phyloP scores from a whole-genome alignment of 1,140 invertebrate species.

The Hylaeus anthracinus region DNA sequence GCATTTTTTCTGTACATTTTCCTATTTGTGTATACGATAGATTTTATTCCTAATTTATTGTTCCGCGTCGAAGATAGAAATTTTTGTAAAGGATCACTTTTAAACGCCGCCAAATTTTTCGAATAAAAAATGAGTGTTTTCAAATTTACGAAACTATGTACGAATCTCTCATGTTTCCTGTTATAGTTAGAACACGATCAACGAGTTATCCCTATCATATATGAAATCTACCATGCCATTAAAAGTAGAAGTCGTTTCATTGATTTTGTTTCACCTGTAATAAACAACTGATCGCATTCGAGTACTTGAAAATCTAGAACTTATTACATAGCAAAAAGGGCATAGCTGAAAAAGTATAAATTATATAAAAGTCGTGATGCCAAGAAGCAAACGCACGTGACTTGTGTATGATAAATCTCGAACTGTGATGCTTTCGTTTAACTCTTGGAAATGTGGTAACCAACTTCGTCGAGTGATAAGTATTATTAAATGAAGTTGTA shows the following conservation, averaged over 20 bases:
- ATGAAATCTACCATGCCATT: too few relatives aligned
- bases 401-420: neutral
- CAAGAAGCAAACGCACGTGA: neutral
- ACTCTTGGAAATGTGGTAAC: too few relatives aligned
- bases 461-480: neutral
- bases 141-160: neutral
- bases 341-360: neutral
- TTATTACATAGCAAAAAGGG: neutral
- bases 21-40: conserved; percentile 6
- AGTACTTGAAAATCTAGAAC: neutral
- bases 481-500: neutral
- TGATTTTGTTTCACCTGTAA: too few relatives aligned
- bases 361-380: neutral
- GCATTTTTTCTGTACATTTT: neutral
- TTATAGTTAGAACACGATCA: neutral
- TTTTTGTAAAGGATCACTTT: neutral
- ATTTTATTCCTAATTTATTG: conserved; percentile 17
- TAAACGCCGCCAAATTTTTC: neutral
- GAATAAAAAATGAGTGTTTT: neutral
- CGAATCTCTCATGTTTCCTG: neutral
- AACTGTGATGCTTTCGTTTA: neutral
- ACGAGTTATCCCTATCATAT: neutral
- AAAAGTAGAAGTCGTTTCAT: neutral
- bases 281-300: too few relatives aligned
- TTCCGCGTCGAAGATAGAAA: conserved; percentile 9